Percentiles rank a stretch among this genome's conserved stretches.
Conservation (phyloP, 2,888 invertebrate species). For the Taphrorychus bicolor region DNA sequence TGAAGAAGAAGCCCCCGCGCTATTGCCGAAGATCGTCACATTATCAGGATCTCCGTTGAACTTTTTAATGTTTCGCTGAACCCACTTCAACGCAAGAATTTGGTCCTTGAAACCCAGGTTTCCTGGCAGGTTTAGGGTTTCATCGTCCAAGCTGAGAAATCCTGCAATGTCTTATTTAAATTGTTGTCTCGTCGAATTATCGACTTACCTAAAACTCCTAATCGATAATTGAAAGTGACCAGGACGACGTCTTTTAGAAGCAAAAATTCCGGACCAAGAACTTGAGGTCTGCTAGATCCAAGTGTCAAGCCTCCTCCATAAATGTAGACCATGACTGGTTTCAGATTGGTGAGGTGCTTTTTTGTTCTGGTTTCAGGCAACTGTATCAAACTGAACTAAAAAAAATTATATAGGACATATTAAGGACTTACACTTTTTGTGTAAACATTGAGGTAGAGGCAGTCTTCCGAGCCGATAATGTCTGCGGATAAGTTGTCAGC, state of each 20-base stretch:
- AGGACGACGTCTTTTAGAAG: conserved; percentile 41
- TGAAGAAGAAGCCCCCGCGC: conserved; percentile 62
- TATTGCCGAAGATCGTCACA: conserved; percentile 64
- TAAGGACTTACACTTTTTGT: conserved; percentile 34
- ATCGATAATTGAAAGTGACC: conserved; percentile 42
- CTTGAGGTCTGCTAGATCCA: conserved; percentile 33
- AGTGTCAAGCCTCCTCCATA: conserved; percentile 43
- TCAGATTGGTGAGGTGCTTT: conserved; percentile 9
- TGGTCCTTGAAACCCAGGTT: conserved; percentile 65
- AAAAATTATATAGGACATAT: background rate
- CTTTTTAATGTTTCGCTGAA: conserved; percentile 60
- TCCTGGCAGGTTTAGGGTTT: conserved; percentile 59
- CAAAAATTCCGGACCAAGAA: conserved; percentile 39
- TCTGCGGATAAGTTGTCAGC: conserved; percentile 25
- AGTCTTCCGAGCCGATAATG: conserved; percentile 40
- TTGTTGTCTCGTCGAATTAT: background rate
- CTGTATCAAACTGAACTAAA: background rate
- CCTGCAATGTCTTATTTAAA: conserved; percentile 14
- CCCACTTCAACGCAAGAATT: conserved; percentile 62
- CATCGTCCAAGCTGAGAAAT: conserved; percentile 27
- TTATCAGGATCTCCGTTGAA: conserved; percentile 64
- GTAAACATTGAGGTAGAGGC: conserved; percentile 42
- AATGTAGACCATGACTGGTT: conserved; percentile 45
- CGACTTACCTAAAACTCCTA: conserved; percentile 40
- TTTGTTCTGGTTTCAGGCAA: background rate